phyloP scores from a whole-genome alignment of 2,888 invertebrate genomes.

The Macrosiphum euphorbiae region DNA sequence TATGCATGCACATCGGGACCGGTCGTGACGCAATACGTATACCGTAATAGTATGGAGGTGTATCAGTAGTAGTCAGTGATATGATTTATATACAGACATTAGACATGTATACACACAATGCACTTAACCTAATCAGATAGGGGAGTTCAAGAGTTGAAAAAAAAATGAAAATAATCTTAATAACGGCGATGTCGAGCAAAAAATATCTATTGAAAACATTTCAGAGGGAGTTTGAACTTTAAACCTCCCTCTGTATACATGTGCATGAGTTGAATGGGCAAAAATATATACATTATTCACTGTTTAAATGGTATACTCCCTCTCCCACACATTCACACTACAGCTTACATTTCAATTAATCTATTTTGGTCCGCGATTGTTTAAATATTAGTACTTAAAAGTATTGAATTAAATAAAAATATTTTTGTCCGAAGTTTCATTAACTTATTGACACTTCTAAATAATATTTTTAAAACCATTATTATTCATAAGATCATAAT shows the following conservation, averaged over 20 bases:
- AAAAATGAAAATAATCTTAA: background rate
- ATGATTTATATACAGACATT: background rate
- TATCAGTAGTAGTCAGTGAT: background rate
- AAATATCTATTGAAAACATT: background rate
- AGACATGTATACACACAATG: background rate
- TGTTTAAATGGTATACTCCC: background rate
- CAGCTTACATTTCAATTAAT: background rate
- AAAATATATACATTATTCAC: background rate
- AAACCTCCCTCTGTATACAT: background rate
- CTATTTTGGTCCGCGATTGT: background rate
- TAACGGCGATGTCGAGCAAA: background rate
- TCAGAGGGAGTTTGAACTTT: background rate
- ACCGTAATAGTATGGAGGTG: background rate
- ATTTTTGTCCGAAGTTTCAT: background rate
- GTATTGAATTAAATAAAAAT: background rate
- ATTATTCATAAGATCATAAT: background rate
- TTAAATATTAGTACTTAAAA: background rate
- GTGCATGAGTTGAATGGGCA: background rate
- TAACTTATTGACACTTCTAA: background rate
- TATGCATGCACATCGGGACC: conserved; percentile 70
- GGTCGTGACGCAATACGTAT: background rate
- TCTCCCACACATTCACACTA: background rate
- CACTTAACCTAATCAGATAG: background rate
- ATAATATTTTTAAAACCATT: background rate
- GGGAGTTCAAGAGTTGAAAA: background rate